These are phyloP conservation scores for Stegodyphus mimosarum DNA, from an alignment of 1,140 invertebrate genomes.

Conservation along the genomic window DNA sequence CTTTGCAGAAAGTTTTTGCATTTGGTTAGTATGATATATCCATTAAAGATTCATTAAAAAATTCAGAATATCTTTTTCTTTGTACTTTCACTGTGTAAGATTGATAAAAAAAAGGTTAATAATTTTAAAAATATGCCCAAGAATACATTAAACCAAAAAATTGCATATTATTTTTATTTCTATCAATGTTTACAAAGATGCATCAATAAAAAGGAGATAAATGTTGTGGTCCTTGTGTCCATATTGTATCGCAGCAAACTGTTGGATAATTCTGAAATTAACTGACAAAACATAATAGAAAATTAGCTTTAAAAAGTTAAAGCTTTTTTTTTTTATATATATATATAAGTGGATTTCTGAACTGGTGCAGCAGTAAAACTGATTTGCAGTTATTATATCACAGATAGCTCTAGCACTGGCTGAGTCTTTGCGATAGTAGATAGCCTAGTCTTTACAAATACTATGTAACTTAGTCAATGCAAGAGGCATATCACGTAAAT, in stretches of 20 bases:
- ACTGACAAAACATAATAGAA: no score
- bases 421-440: not conserved
- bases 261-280: no score
- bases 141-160: no score
- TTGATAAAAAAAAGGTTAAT: no score
- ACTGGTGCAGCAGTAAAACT: constrained; percentile 30
- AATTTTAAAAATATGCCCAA: no score
- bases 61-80: no score
- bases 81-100: no score
- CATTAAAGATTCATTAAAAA: no score
- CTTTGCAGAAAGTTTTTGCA: no score
- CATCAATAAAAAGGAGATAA: constrained; percentile 28
- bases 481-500: constrained; percentile 34
- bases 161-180: constrained; percentile 16
- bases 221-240: constrained; percentile 12
- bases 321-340: constrained; percentile 15
- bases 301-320: no score
- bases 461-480: not conserved
- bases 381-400: constrained; percentile 48
- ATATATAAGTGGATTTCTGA: constrained; percentile 36
- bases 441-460: not conserved
- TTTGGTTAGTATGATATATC: no score
- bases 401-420: constrained; percentile 32
- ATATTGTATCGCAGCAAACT: not conserved
- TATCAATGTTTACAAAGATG: constrained; percentile 19